Conservation (phyloP, 2,888 invertebrate genomes). For the Hermodice carunculata region DNA sequence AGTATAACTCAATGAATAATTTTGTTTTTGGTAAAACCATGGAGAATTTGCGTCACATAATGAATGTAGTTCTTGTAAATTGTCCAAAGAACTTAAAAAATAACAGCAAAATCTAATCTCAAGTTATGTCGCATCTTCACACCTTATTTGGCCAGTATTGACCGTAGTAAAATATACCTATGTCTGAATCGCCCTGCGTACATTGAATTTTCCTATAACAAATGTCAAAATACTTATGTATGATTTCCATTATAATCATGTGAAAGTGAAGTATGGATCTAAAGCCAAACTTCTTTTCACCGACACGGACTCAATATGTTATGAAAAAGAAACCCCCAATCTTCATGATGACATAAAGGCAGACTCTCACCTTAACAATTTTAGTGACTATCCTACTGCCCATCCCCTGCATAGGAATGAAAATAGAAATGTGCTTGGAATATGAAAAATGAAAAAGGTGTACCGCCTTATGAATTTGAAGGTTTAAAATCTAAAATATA, state of each 20-base stretch:
- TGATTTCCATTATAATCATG: constrained; percentile 60
- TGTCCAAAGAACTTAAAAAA: background rate
- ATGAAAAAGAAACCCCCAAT: constrained; percentile 57
- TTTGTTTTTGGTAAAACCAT: no score
- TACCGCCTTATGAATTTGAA: background rate
- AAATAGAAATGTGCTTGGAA: background rate
- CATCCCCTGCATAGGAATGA: background rate
- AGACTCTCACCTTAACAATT: background rate
- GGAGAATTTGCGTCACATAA: no score
- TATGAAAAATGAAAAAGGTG: background rate
- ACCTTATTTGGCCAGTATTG: constrained; percentile 62
- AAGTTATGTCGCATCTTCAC: constrained; percentile 50
- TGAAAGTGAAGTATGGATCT: constrained; percentile 50
- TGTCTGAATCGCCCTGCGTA: constrained; percentile 65
- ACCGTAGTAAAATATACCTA: constrained; percentile 50
- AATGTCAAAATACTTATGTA: constrained; percentile 66
- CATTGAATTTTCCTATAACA: constrained; percentile 64
- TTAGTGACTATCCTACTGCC: constrained; percentile 4
- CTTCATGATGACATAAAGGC: constrained; percentile 56
- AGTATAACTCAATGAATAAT: constrained; percentile 68
- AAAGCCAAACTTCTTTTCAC: constrained; percentile 46
- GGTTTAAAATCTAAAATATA: constrained; percentile 2
- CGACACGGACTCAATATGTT: constrained; percentile 55
- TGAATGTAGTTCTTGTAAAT: constrained; percentile 48
- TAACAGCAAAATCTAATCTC: constrained; percentile 35